A percentile compares a stretch with the other conserved stretches of the same genome.
Evolutionary conservation across 2,113 vertebrate genomes (phyloP).

Genomic region (Elephas maximus): DNA sequence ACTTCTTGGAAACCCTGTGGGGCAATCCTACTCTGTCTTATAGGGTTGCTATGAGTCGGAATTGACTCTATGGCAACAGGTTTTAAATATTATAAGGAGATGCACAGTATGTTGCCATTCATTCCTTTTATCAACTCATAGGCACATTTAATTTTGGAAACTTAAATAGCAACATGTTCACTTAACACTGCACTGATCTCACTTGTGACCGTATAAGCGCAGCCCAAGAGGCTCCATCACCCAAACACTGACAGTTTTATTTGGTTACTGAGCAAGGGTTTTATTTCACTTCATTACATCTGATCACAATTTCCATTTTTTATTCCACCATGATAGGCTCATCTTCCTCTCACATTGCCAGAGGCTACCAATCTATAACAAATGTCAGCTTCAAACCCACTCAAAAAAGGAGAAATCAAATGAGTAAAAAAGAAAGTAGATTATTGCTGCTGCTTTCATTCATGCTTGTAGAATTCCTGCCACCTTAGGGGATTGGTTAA

Average conservation of each 20-base stretch:
- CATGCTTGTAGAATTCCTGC: background rate
- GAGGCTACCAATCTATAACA: conserved; percentile 15
- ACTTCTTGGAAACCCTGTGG: too few relatives aligned
- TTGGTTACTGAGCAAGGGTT: conserved; percentile 48
- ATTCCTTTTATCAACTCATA: background rate
- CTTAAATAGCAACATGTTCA: background rate
- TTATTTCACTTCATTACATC: conserved; percentile 64
- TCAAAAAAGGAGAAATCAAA: conserved; percentile 40
- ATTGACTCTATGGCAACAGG: too few relatives aligned
- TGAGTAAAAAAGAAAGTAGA: conserved; percentile 9
- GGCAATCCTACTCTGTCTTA: too few relatives aligned
- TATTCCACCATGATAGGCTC: conserved; percentile 14
- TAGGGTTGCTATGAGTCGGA: too few relatives aligned
- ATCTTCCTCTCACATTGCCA: conserved; percentile 43
- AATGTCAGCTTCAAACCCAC: conserved; percentile 37
- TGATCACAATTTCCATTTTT: conserved; percentile 72
- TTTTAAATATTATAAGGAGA: background rate
- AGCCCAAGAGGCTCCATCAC: background rate
- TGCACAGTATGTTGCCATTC: background rate
- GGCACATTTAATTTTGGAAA: background rate
- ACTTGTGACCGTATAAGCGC: background rate
- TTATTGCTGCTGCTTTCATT: background rate
- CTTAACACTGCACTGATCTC: background rate
- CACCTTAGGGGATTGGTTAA: background rate
- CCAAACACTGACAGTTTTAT: conserved; percentile 22